phyloP scores from a whole-genome alignment of 2,797 vertebrate species.

The Trematomus bernacchii region DNA sequence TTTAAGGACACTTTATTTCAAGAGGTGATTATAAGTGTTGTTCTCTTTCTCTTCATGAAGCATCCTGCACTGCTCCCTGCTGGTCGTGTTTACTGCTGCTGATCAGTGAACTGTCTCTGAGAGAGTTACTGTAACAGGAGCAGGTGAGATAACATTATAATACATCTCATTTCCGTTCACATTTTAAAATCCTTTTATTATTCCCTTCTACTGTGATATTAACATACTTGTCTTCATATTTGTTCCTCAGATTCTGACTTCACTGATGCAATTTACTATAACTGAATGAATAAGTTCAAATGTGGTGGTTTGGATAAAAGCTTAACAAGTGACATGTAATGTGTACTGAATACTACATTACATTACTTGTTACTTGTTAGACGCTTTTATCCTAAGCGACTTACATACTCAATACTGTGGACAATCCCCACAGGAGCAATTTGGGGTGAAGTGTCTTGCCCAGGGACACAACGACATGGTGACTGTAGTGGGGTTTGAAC shows the following conservation, averaged over 20 bases:
- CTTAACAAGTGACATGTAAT: too few species aligned
- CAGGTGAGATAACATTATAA: slow-evolving; percentile 28
- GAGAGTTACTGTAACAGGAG: slow-evolving; percentile 19
- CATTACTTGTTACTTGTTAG: too few species aligned
- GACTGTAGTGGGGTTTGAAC: too few species aligned
- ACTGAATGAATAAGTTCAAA: not conserved
- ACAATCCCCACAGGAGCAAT: too few species aligned
- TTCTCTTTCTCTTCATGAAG: slow-evolving; percentile 37
- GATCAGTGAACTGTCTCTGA: slow-evolving; percentile 34
- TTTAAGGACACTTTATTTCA: not conserved
- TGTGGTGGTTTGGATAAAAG: too few species aligned
- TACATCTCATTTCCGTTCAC: not conserved
- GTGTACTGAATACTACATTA: too few species aligned
- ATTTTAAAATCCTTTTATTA: not conserved
- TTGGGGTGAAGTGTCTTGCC: too few species aligned
- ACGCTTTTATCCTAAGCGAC: too few species aligned
- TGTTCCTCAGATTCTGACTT: slow-evolving; percentile 23
- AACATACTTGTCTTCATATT: not conserved
- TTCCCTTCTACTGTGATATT: not conserved
- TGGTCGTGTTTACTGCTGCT: slow-evolving; percentile 56
- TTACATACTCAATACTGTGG: too few species aligned
- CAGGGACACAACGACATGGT: too few species aligned
- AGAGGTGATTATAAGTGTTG: not conserved
- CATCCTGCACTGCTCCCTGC: slow-evolving; percentile 60
- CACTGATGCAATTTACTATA: not conserved